Evolutionary conservation across 2,113 vertebrate genomes (phyloP), one percentile per base, ranked within the genome.

Genomic region (Gavialis gangeticus): DNA sequence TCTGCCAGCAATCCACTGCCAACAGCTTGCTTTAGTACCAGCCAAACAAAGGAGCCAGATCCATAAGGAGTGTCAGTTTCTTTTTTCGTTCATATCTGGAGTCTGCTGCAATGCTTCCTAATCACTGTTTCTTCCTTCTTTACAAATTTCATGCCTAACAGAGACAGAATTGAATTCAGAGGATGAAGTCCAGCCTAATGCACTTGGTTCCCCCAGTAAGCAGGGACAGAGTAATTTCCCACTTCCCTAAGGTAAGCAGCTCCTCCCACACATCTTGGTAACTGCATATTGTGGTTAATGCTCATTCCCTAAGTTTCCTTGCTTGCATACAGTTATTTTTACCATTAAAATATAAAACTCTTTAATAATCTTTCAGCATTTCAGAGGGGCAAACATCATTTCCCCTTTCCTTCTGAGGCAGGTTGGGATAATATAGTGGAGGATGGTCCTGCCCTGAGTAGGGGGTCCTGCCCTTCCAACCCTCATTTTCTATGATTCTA

Each of bases 191-290:
- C 71, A 96, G 86, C 57, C 94, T 96, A 85, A 96, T 94, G 90
- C 92, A 96, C 60, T 96, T 98, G 75, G 91, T 95, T 22, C 97
- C 98, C 3, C 97, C 98, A 4, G 98, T 99, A 91, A 98, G 97
- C 34, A 98, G 95, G 80, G 98, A 99, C 97, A 98, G 99, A 71
- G 83, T 98, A 94, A 98, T 99, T 88, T 92, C 97, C 75, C 97
- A 96, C 46, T 99, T 99, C 93, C 99, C 99, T 62, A 98, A 99
- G 98, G 99, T 99, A 98, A 94, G 94, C 6, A 71, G 10, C 13
- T 27, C 14, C 46, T 93, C 60, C 54, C 13, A 79, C 18, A 10
- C 24, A 16, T 27, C 5, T 24, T 30, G 28, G 34, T 21, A 71
- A 19, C 12, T 71, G 12, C 46, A 21, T 30, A 71, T 30, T 11